Percentiles rank a stretch among this genome's conserved stretches.
Evolutionary conservation across 1,140 invertebrate species (phyloP).

Genomic region (Formica exsecta): DNA sequence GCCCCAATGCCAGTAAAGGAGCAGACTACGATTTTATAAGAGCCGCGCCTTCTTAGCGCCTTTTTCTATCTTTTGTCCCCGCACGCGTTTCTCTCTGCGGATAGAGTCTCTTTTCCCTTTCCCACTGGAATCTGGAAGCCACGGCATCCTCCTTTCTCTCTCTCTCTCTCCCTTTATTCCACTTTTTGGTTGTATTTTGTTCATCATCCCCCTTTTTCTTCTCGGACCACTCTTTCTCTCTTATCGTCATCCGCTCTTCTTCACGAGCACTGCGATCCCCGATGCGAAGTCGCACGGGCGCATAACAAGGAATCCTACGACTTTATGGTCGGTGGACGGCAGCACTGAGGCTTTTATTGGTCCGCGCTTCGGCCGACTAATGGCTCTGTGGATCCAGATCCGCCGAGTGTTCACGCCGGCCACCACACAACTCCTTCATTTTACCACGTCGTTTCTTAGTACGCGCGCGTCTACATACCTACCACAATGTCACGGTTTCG

Average conservation of each 20-base stretch:
- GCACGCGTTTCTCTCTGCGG: slow-evolving; percentile 43
- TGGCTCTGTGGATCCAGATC: slow-evolving; percentile 72
- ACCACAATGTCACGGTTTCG: slow-evolving; percentile 59
- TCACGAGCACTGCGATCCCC: slow-evolving; percentile 19
- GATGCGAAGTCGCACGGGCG: slow-evolving; percentile 56
- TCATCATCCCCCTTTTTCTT: slow-evolving; percentile 15
- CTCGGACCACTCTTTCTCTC: slow-evolving; percentile 20
- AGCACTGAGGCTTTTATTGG: slow-evolving; percentile 74
- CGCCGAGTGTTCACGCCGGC: slow-evolving; percentile 70
- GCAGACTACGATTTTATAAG: slow-evolving; percentile 84
- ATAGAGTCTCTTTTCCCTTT: slow-evolving; percentile 51
- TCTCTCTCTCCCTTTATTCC: background rate
- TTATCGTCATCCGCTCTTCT: slow-evolving; percentile 13
- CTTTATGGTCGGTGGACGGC: slow-evolving; percentile 77
- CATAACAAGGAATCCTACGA: slow-evolving; percentile 81
- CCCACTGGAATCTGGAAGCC: slow-evolving; percentile 38
- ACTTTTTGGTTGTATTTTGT: slow-evolving; percentile 19
- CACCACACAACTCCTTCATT: slow-evolving; percentile 74
- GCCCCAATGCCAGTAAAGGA: slow-evolving; percentile 82
- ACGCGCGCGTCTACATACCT: slow-evolving; percentile 39
- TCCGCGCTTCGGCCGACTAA: slow-evolving; percentile 73
- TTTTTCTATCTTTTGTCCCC: slow-evolving; percentile 78
- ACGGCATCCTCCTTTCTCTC: slow-evolving; percentile 19
- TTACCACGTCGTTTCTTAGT: slow-evolving; percentile 71
- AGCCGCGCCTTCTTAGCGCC: slow-evolving; percentile 83